Evolutionary conservation across 2,888 invertebrate species (phyloP).

Genomic region (Drosophila recens): DNA sequence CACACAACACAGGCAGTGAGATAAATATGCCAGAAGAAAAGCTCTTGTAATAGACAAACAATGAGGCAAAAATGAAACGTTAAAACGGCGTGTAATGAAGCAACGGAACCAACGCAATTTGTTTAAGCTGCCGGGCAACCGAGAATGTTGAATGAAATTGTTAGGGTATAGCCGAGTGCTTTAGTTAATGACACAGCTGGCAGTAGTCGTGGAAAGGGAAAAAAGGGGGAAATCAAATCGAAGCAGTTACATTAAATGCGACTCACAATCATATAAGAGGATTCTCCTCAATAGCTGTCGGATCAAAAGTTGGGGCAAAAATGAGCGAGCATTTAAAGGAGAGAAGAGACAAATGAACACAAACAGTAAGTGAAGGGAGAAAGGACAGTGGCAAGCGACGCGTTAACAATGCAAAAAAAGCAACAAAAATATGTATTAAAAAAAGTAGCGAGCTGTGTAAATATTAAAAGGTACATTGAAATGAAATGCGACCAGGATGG

Average conservation of each 20-base stretch:
- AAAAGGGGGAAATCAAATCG: slow-evolving; percentile 28
- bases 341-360: background rate
- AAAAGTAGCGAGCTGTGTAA: slow-evolving; percentile 49
- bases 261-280: slow-evolving; percentile 47
- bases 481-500: slow-evolving; percentile 22
- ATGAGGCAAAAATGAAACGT: slow-evolving; percentile 59
- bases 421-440: slow-evolving; percentile 20
- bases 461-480: slow-evolving; percentile 57
- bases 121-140: slow-evolving; percentile 41
- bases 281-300: slow-evolving; percentile 47
- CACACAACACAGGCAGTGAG: slow-evolving; percentile 13
- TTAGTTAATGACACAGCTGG: slow-evolving; percentile 55
- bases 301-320: slow-evolving; percentile 50
- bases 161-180: slow-evolving; percentile 42
- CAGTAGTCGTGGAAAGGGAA: background rate
- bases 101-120: slow-evolving; percentile 70
- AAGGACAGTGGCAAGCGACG: slow-evolving; percentile 47
- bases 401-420: slow-evolving; percentile 65
- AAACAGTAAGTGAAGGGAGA: background rate
- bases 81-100: slow-evolving; percentile 62
- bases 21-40: slow-evolving; percentile 28
- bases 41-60: slow-evolving; percentile 71
- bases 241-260: slow-evolving; percentile 43
- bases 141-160: slow-evolving; percentile 21
- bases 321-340: slow-evolving; percentile 12